Base-by-base conservation (phyloP, 2,888 invertebrate species). In the Lepidocyrtinus sp. region DNA sequence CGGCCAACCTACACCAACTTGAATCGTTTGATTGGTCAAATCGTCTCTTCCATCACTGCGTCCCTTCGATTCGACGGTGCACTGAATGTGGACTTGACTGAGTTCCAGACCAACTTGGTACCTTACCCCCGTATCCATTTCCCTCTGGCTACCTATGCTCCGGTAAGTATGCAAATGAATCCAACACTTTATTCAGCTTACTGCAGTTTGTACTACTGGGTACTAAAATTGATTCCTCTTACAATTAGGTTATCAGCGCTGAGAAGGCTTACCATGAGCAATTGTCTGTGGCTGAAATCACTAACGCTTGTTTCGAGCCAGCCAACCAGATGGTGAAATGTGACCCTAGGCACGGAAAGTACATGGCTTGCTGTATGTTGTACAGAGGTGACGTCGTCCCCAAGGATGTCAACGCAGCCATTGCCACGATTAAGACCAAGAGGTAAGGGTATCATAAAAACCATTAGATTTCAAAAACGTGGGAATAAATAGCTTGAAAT, bases 1-100 rank as follows among this genome's bases (percentile, higher is more conserved):
- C 92, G 98, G 86, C 98, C 98, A 21, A 96, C 97, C 22, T 98
- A 98, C 92, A 96, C 96, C 88, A 98, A 98, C 91, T 90, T 98
- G 88, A 98, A 98, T 90, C 92, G 98, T 87, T 91, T 98, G 87
- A 97, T 98, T 87, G 97, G 97, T 63, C 98, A 98, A 90, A 96
- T 98, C 73, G 95, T 96, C 74, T 83, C 83, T 2, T 84, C 96
- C 78, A 96, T 97, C 89, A 97, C 96, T 2, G 97, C 97, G 77
- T 97, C 96, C 59, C 92, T 97, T 87, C 93, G 96, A 87, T 97
- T 97, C 91, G 96, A 95, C 90, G 96, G 96, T 89, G 96, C 96
- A 85, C 92, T 97, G 85, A 97, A 97, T 90, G 96, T 97, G 82
- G 96, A 97, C 89, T 92, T 97, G 76, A 96, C 96, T 61, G 96